phyloP scores from a whole-genome alignment of 2,113 vertebrate species.

The Heloderma charlesbogerti region DNA sequence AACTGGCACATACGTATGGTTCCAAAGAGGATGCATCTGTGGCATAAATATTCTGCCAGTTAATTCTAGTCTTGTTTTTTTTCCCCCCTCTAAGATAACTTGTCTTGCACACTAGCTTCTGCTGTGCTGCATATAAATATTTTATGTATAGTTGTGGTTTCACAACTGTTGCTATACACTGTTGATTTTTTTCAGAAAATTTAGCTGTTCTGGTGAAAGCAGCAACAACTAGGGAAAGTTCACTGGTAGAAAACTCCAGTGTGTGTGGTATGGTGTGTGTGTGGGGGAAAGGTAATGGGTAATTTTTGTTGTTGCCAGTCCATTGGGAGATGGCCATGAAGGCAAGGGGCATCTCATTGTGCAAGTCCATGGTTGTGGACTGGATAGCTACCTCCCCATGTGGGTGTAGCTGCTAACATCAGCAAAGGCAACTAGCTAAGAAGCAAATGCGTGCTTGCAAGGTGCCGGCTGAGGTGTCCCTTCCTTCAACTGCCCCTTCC shows the following conservation, averaged over 20 bases:
- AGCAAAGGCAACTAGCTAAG: not conserved
- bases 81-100: conserved; percentile 34
- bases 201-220: conserved; percentile 10
- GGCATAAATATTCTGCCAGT: conserved; percentile 56
- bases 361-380: not conserved
- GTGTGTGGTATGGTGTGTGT: not conserved
- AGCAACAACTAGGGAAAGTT: not conserved
- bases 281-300: not conserved
- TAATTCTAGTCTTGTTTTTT: conserved; percentile 53
- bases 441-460: not conserved
- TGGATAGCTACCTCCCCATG: not conserved
- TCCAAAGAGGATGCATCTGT: conserved; percentile 60
- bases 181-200: conserved; percentile 17
- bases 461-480: not conserved
- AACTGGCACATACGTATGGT: conserved; percentile 57
- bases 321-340: not conserved
- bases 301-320: not conserved
- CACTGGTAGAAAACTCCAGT: not conserved
- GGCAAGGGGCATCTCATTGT: not conserved
- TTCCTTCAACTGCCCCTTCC: not conserved
- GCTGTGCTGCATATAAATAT: not conserved
- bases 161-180: not conserved
- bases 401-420: not conserved
- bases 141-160: not conserved
- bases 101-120: conserved; percentile 48